Percentiles rank a stretch among this genome's conserved stretches.
These are phyloP conservation scores for Ginglymostoma cirratum DNA, from an alignment of 2,113 vertebrate genomes.

Conservation along the genomic window DNA sequence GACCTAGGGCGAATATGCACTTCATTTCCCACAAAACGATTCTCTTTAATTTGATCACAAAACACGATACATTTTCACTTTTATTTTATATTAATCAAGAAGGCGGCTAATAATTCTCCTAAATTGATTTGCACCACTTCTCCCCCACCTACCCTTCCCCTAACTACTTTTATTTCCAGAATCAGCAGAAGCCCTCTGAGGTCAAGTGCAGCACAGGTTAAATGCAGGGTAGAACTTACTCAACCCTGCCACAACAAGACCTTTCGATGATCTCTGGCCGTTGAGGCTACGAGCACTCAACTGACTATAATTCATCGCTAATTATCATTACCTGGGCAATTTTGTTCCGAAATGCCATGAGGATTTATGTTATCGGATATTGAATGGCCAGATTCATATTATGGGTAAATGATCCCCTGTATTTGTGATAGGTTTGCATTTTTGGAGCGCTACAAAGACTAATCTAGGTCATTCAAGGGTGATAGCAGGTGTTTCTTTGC, in stretches of 20 bases:
- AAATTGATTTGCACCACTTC: not conserved
- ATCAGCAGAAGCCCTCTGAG: not conserved
- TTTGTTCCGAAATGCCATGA: not conserved
- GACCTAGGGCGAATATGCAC: not conserved
- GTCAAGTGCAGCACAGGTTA: constrained; percentile 3
- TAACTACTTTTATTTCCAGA: not conserved
- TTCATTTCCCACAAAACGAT: constrained; percentile 1
- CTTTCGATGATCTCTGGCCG: not conserved
- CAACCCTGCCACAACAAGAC: constrained; percentile 1
- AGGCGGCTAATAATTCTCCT: not conserved
- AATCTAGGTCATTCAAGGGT: not conserved
- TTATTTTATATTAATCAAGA: constrained; percentile 25
- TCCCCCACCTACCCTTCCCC: not conserved
- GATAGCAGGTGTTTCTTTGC: not conserved
- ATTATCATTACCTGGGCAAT: constrained; percentile 9
- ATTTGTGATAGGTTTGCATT: not conserved
- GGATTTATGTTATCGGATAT: constrained; percentile 19
- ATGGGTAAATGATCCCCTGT: not conserved
- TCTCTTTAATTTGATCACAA: constrained; percentile 12
- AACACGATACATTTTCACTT: not conserved
- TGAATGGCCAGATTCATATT: not conserved
- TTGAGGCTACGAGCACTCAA: constrained; percentile 29
- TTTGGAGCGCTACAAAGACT: not conserved
- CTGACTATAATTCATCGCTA: not conserved
- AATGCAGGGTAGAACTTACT: constrained; percentile 28